Evolutionary conservation across 2,113 vertebrate genomes (phyloP).

Genomic region (Pampusana beccarii): DNA sequence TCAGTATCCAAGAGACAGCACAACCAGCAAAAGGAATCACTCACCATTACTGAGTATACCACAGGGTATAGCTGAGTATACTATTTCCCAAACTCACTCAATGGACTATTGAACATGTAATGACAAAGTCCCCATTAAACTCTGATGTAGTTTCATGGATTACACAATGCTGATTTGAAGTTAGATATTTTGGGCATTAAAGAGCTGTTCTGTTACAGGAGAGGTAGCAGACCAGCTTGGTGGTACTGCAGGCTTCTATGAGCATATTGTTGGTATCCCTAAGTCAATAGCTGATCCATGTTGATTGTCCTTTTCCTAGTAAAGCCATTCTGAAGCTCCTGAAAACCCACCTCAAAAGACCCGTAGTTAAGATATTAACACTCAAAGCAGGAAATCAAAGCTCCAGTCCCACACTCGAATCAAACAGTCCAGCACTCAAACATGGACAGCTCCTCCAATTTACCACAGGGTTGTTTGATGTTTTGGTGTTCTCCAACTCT

Average conservation of each 20-base stretch:
- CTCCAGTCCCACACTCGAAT: not conserved
- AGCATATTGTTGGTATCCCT: not conserved
- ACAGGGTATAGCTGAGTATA: not conserved
- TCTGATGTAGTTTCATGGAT: not conserved
- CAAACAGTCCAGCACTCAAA: not conserved
- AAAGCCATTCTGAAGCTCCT: not conserved
- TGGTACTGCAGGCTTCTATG: not conserved
- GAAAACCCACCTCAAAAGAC: not conserved
- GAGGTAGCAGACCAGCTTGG: not conserved
- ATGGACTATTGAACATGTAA: not conserved
- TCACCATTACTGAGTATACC: not conserved
- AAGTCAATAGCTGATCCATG: not conserved
- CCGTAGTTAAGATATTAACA: not conserved
- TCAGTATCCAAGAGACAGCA: not conserved
- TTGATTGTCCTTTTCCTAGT: not conserved
- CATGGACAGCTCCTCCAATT: rapidly evolving
- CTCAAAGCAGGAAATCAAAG: not conserved
- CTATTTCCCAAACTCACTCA: not conserved
- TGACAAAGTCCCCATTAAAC: not conserved
- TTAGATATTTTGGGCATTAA: not conserved
- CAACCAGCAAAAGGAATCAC: not conserved
- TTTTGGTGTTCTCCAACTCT: not conserved
- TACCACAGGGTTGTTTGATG: not conserved
- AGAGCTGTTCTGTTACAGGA: not conserved
- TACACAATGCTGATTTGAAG: not conserved